Evolutionary conservation across 1,140 invertebrate species (phyloP).

Genomic region (Nilaparvata lugens): DNA sequence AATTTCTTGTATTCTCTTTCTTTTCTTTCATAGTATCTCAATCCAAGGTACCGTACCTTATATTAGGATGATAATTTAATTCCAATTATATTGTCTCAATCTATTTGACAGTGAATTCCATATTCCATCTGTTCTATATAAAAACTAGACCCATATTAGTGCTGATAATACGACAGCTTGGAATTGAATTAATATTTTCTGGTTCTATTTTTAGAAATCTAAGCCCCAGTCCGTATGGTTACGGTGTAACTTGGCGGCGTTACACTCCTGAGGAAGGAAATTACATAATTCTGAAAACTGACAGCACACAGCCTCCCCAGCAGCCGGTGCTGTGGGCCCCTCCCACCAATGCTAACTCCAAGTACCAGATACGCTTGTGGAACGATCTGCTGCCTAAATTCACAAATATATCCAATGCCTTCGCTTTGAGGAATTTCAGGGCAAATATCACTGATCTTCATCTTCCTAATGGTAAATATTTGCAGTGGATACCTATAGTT

Average conservation of each 20-base stretch:
- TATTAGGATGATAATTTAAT: too few relatives aligned
- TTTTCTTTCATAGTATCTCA: too few relatives aligned
- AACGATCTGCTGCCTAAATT: slow-evolving; percentile 26
- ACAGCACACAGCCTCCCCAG: slow-evolving; percentile 25
- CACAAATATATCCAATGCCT: slow-evolving; percentile 9
- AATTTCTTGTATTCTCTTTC: too few relatives aligned
- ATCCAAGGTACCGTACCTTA: too few relatives aligned
- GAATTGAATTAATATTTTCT: not conserved
- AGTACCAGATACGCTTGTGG: slow-evolving; percentile 23
- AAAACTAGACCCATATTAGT: too few relatives aligned
- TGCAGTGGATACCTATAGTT: not conserved
- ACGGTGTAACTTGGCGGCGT: slow-evolving; percentile 44
- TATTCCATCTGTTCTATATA: too few relatives aligned
- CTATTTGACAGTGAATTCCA: too few relatives aligned
- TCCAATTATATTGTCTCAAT: too few relatives aligned
- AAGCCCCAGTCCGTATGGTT: slow-evolving; percentile 39
- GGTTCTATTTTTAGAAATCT: slow-evolving; percentile 33
- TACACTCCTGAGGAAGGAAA: slow-evolving; percentile 42
- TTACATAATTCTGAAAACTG: slow-evolving; percentile 35
- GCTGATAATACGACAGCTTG: too few relatives aligned
- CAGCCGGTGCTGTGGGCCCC: slow-evolving; percentile 28
- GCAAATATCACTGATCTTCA: slow-evolving; percentile 16
- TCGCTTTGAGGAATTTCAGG: not conserved
- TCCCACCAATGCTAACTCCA: slow-evolving; percentile 23
- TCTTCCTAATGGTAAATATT: slow-evolving; percentile 15